Evolutionary conservation across 2,888 invertebrate species (phyloP).

Genomic region (Myathropa florea): DNA sequence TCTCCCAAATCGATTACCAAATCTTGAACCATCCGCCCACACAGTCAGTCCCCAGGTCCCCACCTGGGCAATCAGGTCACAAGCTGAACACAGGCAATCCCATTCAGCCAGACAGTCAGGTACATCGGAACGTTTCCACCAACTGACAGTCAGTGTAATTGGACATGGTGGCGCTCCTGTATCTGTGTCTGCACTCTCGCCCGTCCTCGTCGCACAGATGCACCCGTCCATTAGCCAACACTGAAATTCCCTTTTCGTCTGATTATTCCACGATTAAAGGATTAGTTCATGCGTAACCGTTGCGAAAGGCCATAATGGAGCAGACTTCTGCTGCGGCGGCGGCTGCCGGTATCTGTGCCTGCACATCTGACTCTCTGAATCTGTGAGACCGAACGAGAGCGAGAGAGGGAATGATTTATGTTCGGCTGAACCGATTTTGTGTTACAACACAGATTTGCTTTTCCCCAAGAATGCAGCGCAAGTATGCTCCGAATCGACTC

Average conservation of each 20-base stretch:
- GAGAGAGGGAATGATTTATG: constrained; percentile 47
- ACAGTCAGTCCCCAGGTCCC: neutral
- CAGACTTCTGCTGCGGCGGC: neutral
- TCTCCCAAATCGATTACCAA: neutral
- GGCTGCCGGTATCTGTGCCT: constrained; percentile 17
- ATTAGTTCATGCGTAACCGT: constrained; percentile 66
- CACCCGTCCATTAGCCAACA: constrained; percentile 38
- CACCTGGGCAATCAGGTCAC: neutral
- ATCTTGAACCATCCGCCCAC: neutral
- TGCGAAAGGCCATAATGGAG: constrained; percentile 38
- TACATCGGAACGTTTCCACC: neutral
- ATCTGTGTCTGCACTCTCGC: constrained; percentile 2
- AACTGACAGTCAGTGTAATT: constrained; percentile 37
- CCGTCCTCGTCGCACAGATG: neutral
- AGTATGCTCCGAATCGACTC: constrained; percentile 20
- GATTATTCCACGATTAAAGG: constrained; percentile 65
- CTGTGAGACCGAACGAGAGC: neutral
- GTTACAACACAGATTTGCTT: constrained; percentile 50
- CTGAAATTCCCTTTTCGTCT: constrained; percentile 5
- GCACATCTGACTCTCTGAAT: neutral
- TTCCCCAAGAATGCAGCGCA: constrained; percentile 41
- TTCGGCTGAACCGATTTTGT: constrained; percentile 35
- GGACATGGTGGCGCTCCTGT: constrained; percentile 50
- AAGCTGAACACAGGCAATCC: neutral
- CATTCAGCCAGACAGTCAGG: neutral